Evolutionary conservation across 2,797 vertebrate genomes (phyloP), one percentile per base, ranked within the genome.

Genomic region (Perodicticus potto): DNA sequence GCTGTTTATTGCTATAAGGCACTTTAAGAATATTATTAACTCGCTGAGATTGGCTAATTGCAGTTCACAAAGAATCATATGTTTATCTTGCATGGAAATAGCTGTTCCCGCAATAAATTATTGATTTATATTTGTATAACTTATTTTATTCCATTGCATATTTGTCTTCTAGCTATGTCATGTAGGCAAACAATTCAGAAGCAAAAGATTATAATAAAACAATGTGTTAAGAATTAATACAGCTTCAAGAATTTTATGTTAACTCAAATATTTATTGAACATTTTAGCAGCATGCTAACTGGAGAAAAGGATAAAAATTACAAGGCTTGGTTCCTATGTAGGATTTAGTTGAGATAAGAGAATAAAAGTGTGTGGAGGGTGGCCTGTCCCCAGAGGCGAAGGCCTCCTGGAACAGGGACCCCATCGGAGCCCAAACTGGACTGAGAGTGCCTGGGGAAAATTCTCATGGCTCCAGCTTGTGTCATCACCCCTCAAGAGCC

Each of bases 181-280:
- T 40, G 63, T 57, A 86, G 80, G 13, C 4, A 1, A 86, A n/a
- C 45, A 73, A 23, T 43, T 80, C 55, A 76, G 65, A 7, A 86
- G 34, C 9, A 63, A 87, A 83, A 32, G 20, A 2, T 37, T 93
- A 76, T 72, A 80, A 73, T 45, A 86, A 16, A 19, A 37, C 67
- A 20, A 14, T 73, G 27, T 29, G 10, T 37, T 61, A 86, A 74
- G 14, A 93, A 63, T 85, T 86, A 78, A 83, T 37, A 65, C 12
- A 89, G 14, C 17, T 95, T 94, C n/a, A 63, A 89, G 0, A 86
- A 93, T 80, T 96, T 95, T 82, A 73, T 70, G 10, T 72, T 10
- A 94, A 37, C 32, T 95, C 27, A 67, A 73, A 9, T 72, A 87
- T 89, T 92, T 95, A 57, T 88, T 86, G 89, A 88, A 81, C 73